Base-by-base conservation (phyloP, 2,113 vertebrate species). In the Rhombomys opimus region DNA sequence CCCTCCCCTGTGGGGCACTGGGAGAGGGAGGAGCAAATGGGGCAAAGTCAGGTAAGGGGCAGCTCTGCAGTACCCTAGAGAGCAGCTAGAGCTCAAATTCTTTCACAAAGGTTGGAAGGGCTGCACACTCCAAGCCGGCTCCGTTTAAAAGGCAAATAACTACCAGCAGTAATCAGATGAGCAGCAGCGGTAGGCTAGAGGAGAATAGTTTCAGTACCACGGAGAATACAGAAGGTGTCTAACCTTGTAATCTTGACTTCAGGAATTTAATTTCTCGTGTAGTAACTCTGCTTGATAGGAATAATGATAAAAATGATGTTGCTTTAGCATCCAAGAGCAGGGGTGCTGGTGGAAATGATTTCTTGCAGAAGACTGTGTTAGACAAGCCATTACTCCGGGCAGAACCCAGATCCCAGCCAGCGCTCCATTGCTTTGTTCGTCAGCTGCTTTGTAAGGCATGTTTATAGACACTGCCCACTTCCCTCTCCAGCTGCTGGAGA, bases 381-480 rank as follows among this genome's bases (percentile, higher is more conserved):
- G 68, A 52, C 92, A 73, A 77, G 89, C 96, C 96, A 76, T 78
- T 95, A 57, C 59, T 89, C 17, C 0, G 0, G 52, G 84, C 90
- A 68, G 7, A 17, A 68, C 38, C 25, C 35, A 52, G 93, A 92
- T 97, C 22, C 94, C 87, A 92, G 18, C 32, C 32, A 32, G 93
- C 78, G 68, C 9, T 17, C 13, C 68, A 2, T 18, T 14, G 0
- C 35, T 6, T 96, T 97, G 73, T 95, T 97, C 87, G 0, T 0
- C 89, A 73, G 95, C 93, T 96, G 93, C 94, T 95, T 97, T 95
- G 93, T 95, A 92, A 95, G 97, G 97, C 84, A 86, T 78, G 91
- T 98, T 98, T 97, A 93, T 97, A 91, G 97, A 96, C 93, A 91
- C 65, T 94, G 96, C 97, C 97, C 97, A 20, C 76, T 85, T 87